phyloP scores from a whole-genome alignment of 2,888 invertebrate species.

The Macroteleia sp. region DNA sequence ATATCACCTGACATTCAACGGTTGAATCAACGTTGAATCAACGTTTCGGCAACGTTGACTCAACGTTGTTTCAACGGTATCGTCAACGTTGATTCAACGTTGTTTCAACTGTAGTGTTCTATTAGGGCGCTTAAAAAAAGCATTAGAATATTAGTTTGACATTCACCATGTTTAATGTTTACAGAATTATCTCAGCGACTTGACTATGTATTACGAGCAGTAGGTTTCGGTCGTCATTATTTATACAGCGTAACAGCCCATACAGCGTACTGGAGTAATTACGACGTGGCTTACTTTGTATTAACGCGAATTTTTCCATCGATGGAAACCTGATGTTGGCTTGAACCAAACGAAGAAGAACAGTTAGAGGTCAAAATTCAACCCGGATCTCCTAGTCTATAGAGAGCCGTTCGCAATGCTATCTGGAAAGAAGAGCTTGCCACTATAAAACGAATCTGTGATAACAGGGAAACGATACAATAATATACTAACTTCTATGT shows the following conservation, averaged over 20 bases:
- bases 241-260: conserved; percentile 87
- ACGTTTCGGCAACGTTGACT: too few relatives aligned
- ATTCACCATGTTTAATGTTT: too few relatives aligned
- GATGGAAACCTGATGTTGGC: conserved; percentile 83
- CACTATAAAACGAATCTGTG: conserved; percentile 83
- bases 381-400: conserved; percentile 75
- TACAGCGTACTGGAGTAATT: conserved; percentile 87
- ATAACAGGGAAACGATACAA: conserved; percentile 83
- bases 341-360: conserved; percentile 54
- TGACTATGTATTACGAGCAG: conserved; percentile 86
- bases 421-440: conserved; percentile 76
- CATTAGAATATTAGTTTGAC: too few relatives aligned
- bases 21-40: too few relatives aligned
- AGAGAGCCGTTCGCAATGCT: conserved; percentile 71
- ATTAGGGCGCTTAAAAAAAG: too few relatives aligned
- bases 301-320: conserved; percentile 85
- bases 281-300: conserved; percentile 87
- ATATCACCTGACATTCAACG: too few relatives aligned
- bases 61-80: too few relatives aligned
- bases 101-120: too few relatives aligned
- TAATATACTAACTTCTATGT: conserved; percentile 72
- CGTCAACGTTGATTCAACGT: too few relatives aligned
- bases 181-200: conserved; percentile 86
- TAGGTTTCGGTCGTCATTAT: conserved; percentile 86
- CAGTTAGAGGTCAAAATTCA: conserved; percentile 64